Evolutionary conservation across 2,113 vertebrate species (phyloP).

Genomic region (Antennarius striatus): DNA sequence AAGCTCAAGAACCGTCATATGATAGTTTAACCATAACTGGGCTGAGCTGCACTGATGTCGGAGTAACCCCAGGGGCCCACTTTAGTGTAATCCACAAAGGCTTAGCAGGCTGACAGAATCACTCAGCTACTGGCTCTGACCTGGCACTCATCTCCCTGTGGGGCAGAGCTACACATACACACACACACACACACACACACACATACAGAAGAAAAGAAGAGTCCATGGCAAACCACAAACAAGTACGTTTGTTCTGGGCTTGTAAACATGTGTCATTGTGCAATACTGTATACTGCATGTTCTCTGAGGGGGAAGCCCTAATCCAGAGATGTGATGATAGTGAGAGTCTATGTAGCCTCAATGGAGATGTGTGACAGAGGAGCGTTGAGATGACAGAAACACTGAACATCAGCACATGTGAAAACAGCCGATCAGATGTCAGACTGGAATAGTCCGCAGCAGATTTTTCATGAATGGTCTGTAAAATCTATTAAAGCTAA

Average conservation of each 20-base stretch:
- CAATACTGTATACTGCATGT: conserved; percentile 25
- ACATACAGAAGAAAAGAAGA: conserved; percentile 33
- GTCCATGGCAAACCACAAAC: conserved; percentile 53
- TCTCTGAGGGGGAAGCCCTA: conserved; percentile 24
- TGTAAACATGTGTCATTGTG: conserved; percentile 60
- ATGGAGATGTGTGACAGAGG: conserved; percentile 24
- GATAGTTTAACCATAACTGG: conserved; percentile 51
- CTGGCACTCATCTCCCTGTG: conserved; percentile 57
- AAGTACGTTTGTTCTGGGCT: conserved; percentile 42
- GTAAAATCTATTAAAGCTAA: conserved; percentile 49
- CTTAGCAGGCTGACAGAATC: conserved; percentile 71
- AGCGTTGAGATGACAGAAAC: conserved; percentile 2
- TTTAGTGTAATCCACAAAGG: conserved; percentile 63
- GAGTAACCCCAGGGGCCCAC: conserved; percentile 65
- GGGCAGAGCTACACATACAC: conserved; percentile 32
- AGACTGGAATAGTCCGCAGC: conserved; percentile 6
- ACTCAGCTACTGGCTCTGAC: conserved; percentile 71
- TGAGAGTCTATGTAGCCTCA: conserved; percentile 12
- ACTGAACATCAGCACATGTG: background rate
- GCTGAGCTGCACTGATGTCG: conserved; percentile 48
- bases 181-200: background rate
- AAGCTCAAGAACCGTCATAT: conserved; percentile 25
- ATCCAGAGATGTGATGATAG: conserved; percentile 35
- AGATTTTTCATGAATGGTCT: conserved; percentile 23
- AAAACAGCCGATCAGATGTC: conserved; percentile 34